Conservation (phyloP, 37 sponge, comb jelly and placozoan species). For the Aplysina aerophoba region DNA sequence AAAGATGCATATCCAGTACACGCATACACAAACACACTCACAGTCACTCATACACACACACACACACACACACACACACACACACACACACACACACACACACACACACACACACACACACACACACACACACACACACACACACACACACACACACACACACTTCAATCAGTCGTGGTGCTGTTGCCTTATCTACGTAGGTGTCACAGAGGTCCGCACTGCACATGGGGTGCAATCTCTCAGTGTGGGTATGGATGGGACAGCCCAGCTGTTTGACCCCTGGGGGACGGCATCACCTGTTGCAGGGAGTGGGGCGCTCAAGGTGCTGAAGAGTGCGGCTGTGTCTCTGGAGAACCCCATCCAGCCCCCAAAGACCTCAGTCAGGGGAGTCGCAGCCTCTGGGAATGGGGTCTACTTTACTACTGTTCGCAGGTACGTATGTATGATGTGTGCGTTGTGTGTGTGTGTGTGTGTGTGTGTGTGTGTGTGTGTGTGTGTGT, state of each 20-base stretch:
- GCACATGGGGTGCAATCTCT: background rate
- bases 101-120: constrained; percentile 16
- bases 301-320: background rate
- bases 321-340: background rate
- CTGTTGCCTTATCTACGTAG: background rate
- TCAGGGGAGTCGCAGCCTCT: constrained; percentile 8
- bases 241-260: background rate
- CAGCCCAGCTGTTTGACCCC: constrained; percentile 21
- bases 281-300: background rate
- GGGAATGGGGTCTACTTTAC: background rate
- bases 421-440: background rate
- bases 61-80: constrained; percentile 32
- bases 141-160: constrained; percentile 70
- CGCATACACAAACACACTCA: background rate
- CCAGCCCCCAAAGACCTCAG: background rate
- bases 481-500: too few species aligned
- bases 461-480: too few species aligned
- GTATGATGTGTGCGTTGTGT: too few species aligned
- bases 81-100: constrained; percentile 28
- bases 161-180: constrained; percentile 39
- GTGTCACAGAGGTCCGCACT: background rate
- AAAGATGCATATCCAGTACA: background rate
- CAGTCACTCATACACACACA: constrained; percentile 9
- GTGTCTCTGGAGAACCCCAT: too few species aligned
- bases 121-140: background rate